Conservation (phyloP, 2,797 vertebrate genomes). For the Argentina silus region DNA sequence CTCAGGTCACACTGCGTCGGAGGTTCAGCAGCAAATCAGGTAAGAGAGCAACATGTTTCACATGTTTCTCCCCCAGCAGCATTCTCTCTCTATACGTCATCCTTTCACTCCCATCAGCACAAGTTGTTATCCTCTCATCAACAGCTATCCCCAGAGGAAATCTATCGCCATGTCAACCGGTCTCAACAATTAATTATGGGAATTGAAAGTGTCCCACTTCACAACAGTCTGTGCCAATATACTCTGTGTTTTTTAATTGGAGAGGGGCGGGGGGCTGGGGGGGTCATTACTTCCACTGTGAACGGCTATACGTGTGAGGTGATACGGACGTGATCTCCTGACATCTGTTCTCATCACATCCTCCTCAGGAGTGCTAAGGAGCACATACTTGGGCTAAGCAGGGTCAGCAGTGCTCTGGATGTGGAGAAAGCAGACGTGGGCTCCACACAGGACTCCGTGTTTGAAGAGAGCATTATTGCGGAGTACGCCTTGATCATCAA, state of each 20-base stretch:
- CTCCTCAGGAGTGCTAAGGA: constrained; percentile 75
- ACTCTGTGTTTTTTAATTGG: too few species aligned
- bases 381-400: constrained; percentile 68
- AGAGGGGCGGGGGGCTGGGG: too few species aligned
- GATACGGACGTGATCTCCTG: neutral
- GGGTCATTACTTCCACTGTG: too few species aligned
- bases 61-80: neutral
- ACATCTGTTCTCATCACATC: neutral
- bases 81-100: neutral
- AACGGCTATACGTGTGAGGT: too few species aligned
- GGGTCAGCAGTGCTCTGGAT: constrained; percentile 56
- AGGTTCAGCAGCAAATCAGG: constrained; percentile 83
- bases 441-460: constrained; percentile 66
- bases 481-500: constrained; percentile 84
- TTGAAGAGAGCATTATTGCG: constrained; percentile 75
- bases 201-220: neutral
- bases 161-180: constrained; percentile 4
- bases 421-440: constrained; percentile 60
- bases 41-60: constrained; percentile 45
- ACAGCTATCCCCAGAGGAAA: constrained; percentile 10
- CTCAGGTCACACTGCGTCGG: constrained; percentile 70
- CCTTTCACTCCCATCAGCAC: neutral
- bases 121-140: neutral
- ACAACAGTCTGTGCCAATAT: too few species aligned
- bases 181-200: neutral